Evolutionary conservation across 2,797 vertebrate genomes (phyloP).

Genomic region (Lacerta bilineata): DNA sequence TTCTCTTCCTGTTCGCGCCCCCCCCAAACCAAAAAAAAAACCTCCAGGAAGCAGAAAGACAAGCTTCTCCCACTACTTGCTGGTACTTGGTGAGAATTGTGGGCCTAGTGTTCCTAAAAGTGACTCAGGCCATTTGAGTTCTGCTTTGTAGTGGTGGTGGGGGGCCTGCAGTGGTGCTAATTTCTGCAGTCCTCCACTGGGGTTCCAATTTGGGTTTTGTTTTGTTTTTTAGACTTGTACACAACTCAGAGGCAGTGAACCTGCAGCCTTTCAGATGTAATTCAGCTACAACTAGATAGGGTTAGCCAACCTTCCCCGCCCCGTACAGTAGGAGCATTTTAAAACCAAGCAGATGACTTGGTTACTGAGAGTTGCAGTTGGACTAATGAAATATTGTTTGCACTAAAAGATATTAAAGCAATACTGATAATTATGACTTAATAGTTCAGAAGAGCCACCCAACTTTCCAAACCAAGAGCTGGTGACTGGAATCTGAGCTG

Average conservation of each 20-base stretch:
- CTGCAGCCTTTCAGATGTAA: too few relatives aligned
- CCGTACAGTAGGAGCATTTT: background rate
- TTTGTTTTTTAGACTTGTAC: background rate
- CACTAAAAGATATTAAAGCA: slow-evolving; percentile 69
- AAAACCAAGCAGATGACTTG: background rate
- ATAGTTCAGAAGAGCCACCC: slow-evolving; percentile 57
- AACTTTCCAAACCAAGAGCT: slow-evolving; percentile 46
- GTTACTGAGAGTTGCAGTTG: slow-evolving; percentile 1
- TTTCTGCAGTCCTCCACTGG: background rate
- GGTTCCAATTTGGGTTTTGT: background rate
- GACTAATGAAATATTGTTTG: slow-evolving; percentile 56
- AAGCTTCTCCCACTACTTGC: background rate
- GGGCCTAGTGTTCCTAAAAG: background rate
- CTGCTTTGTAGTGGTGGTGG: too few relatives aligned
- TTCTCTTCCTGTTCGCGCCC: background rate
- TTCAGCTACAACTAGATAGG: background rate
- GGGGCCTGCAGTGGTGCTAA: background rate
- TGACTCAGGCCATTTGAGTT: background rate
- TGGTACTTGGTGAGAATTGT: background rate
- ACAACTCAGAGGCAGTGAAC: too few relatives aligned
- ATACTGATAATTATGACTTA: slow-evolving; percentile 64
- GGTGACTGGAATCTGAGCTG: slow-evolving; percentile 60
- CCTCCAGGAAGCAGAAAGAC: background rate
- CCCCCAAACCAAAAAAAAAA: too few relatives aligned
- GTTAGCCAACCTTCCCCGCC: slow-evolving; percentile 16